Percentiles rank a stretch among this genome's conserved stretches.
Conservation (phyloP, 2,888 invertebrate genomes). For the Xylota segnis region DNA sequence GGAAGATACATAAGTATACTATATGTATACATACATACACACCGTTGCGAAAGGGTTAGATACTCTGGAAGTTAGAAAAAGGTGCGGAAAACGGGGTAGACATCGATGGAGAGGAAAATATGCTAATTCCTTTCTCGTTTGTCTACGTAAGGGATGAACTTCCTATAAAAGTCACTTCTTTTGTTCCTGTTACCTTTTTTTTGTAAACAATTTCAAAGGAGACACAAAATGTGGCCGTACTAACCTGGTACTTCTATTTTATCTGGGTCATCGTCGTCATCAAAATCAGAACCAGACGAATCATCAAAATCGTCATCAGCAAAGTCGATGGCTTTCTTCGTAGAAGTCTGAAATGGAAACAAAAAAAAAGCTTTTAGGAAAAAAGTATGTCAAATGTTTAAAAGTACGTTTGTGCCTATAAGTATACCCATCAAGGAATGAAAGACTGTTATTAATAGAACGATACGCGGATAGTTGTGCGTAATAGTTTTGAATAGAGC, state of each 20-base stretch:
- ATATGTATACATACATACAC: background rate
- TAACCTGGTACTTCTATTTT: slow-evolving; percentile 95
- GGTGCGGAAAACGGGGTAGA: slow-evolving; percentile 33
- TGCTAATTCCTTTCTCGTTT: slow-evolving; percentile 49
- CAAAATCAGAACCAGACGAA: slow-evolving; percentile 89
- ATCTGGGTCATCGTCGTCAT: slow-evolving; percentile 95
- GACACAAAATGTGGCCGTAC: slow-evolving; percentile 67
- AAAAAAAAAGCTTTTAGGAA: slow-evolving; percentile 19
- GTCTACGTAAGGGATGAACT: slow-evolving; percentile 15
- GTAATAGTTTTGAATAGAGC: background rate
- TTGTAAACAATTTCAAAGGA: slow-evolving; percentile 14
- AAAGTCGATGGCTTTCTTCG: slow-evolving; percentile 79
- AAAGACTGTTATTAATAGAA: background rate
- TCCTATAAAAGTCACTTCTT: slow-evolving; percentile 12
- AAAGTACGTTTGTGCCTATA: background rate
- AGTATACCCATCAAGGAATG: background rate
- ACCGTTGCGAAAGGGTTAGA: slow-evolving; percentile 40
- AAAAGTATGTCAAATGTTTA: slow-evolving; percentile 30
- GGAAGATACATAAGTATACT: background rate
- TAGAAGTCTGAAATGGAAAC: slow-evolving; percentile 79
- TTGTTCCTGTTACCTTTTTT: background rate
- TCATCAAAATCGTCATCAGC: slow-evolving; percentile 85
- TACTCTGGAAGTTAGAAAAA: background rate
- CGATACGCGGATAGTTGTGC: background rate
- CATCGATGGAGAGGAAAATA: slow-evolving; percentile 28